These are phyloP conservation scores for Aurelia coerulea DNA, from an alignment of 30 jellyfish, hydroid and myxozoan species.

Conservation along the genomic window DNA sequence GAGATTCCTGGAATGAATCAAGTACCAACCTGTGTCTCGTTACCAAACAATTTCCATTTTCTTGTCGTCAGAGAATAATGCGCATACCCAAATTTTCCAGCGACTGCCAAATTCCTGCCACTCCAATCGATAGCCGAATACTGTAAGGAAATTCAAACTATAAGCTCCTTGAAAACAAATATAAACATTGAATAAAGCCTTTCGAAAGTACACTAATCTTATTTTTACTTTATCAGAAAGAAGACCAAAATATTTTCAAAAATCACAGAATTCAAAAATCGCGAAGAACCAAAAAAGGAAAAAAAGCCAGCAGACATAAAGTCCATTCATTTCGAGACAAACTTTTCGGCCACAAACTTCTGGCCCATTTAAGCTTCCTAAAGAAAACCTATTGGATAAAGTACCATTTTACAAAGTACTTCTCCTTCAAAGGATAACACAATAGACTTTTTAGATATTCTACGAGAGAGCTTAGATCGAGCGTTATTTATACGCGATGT, in stretches of 20 bases:
- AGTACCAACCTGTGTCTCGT: conserved; percentile 85
- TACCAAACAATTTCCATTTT: conserved; percentile 97
- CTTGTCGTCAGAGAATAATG: conserved; percentile 83
- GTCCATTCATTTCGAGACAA: too few species aligned
- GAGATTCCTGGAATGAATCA: neutral
- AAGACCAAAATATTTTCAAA: neutral
- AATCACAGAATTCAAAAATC: neutral
- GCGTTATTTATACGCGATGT: neutral
- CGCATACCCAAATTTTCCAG: conserved; percentile 94
- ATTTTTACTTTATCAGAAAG: too few species aligned
- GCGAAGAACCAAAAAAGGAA: neutral
- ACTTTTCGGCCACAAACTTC: too few species aligned
- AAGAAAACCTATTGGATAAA: too few species aligned
- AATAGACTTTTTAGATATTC: too few species aligned
- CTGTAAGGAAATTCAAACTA: conserved; percentile 2
- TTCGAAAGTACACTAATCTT: neutral
- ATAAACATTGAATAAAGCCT: neutral
- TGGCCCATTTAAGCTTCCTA: too few species aligned
- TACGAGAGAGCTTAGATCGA: too few species aligned
- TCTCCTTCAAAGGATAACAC: too few species aligned
- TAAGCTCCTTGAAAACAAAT: too few species aligned
- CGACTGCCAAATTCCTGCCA: conserved; percentile 89
- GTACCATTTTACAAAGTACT: too few species aligned
- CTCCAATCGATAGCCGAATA: conserved; percentile 79
- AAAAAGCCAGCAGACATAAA: too few species aligned